Conservation (phyloP, 2,888 invertebrate genomes). For the Caradrina clavipalpis region DNA sequence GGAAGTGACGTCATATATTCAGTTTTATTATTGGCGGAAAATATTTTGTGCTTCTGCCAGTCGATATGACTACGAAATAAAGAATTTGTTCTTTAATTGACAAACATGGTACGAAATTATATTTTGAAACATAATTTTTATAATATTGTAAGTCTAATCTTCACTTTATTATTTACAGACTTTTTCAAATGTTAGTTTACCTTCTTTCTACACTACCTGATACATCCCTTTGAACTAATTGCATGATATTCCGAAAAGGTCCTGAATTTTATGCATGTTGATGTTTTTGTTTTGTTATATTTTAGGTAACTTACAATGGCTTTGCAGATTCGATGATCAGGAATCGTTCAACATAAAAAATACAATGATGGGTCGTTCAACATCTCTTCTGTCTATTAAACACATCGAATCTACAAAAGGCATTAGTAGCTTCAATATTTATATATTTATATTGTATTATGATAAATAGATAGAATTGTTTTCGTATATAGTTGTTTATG, state of each 20-base stretch:
- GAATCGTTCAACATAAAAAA: not conserved
- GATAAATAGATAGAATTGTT: slow-evolving; percentile 45
- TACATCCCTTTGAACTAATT: slow-evolving; percentile 1
- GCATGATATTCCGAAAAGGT: slow-evolving; percentile 32
- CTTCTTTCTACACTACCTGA: not conserved
- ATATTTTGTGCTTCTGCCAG: not conserved
- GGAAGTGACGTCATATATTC: not conserved
- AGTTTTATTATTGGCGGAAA: slow-evolving; percentile 2
- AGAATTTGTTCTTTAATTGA: not conserved
- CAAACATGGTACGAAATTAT: not conserved
- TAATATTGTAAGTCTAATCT: not conserved
- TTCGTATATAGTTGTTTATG: slow-evolving; percentile 68
- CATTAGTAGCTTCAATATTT: slow-evolving; percentile 20
- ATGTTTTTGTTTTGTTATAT: slow-evolving; percentile 37
- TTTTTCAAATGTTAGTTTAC: not conserved
- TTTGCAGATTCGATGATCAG: slow-evolving; percentile 26
- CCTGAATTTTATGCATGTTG: slow-evolving; percentile 38
- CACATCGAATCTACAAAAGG: slow-evolving; percentile 29
- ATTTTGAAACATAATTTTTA: slow-evolving; percentile 1
- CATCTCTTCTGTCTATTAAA: not conserved
- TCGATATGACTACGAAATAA: not conserved
- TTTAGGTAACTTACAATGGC: slow-evolving; percentile 11
- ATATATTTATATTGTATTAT: slow-evolving; percentile 29
- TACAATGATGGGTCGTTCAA: not conserved
- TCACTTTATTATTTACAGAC: not conserved